Conservation (phyloP, 2,113 vertebrate species). For the Gorsachius goisagi region DNA sequence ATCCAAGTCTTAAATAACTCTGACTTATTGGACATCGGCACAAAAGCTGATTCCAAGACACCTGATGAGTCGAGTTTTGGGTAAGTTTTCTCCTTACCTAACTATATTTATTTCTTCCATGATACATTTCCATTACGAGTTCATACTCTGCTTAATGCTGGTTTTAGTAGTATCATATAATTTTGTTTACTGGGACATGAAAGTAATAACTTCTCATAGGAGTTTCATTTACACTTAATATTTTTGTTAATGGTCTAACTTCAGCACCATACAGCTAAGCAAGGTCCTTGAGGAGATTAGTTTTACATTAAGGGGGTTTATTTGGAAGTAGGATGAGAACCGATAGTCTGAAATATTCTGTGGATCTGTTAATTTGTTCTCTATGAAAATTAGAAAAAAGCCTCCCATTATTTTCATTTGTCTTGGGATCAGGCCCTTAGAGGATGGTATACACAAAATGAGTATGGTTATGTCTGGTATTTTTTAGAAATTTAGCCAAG, state of each 20-base stretch:
- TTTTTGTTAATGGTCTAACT: not conserved
- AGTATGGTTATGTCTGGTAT: accelerated
- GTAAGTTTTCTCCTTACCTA: not conserved
- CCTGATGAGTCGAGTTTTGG: too few relatives aligned
- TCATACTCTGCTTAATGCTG: not conserved
- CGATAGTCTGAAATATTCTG: not conserved
- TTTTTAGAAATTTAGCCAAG: not conserved
- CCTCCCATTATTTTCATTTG: not conserved
- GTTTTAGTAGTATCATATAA: not conserved
- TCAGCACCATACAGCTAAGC: not conserved
- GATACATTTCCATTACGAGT: not conserved
- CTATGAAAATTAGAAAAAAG: not conserved
- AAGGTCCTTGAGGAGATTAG: not conserved
- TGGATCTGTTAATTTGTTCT: not conserved
- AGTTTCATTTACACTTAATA: not conserved
- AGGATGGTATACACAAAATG: not conserved
- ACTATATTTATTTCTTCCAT: not conserved
- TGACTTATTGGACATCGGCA: not conserved
- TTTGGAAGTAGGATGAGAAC: not conserved
- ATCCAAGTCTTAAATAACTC: not conserved
- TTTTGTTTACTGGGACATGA: not conserved
- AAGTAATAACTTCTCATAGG: not conserved
- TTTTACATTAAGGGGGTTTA: not conserved
- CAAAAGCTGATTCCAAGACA: not conserved
- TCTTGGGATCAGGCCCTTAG: not conserved